phyloP scores from a whole-genome alignment of 1,140 invertebrate genomes.

The Hydropsyche tenuis region DNA sequence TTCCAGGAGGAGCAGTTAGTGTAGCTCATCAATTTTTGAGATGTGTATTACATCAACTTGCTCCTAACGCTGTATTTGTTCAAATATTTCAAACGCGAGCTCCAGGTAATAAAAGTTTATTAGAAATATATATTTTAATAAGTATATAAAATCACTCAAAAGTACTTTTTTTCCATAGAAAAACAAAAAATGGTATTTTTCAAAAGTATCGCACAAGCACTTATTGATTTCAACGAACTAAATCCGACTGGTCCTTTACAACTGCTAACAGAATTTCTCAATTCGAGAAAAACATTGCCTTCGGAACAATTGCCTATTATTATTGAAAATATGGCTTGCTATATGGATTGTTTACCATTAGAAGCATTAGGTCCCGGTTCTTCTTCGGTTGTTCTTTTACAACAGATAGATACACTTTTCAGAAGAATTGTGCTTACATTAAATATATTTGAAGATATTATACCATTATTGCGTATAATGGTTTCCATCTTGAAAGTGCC shows the following conservation, averaged over 20 bases:
- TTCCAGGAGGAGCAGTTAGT: conserved; percentile 88
- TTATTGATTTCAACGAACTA: conserved; percentile 96
- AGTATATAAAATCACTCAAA: conserved; percentile 1
- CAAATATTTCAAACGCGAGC: conserved; percentile 94
- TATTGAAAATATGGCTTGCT: conserved; percentile 88
- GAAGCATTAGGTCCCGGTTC: conserved; percentile 77
- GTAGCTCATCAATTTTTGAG: conserved; percentile 96
- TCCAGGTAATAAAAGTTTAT: conserved; percentile 66
- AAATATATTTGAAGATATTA: conserved; percentile 75
- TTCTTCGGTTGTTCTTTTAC: conserved; percentile 82
- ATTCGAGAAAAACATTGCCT: conserved; percentile 86
- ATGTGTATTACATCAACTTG: conserved; percentile 94
- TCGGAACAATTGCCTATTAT: conserved; percentile 76
- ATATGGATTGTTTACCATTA: conserved; percentile 89
- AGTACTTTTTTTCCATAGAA: conserved; percentile 61
- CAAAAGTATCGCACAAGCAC: conserved; percentile 88
- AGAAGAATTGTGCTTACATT: conserved; percentile 79
- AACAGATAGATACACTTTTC: conserved; percentile 85
- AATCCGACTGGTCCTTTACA: conserved; percentile 94
- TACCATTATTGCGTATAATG: conserved; percentile 84
- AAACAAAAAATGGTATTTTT: conserved; percentile 81
- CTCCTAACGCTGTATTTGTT: conserved; percentile 94
- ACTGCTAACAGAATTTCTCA: conserved; percentile 88
- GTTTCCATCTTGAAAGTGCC: conserved; percentile 85
- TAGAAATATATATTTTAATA: neutral